Conservation (phyloP, 1,140 invertebrate species). For the Ooceraea biroi region DNA sequence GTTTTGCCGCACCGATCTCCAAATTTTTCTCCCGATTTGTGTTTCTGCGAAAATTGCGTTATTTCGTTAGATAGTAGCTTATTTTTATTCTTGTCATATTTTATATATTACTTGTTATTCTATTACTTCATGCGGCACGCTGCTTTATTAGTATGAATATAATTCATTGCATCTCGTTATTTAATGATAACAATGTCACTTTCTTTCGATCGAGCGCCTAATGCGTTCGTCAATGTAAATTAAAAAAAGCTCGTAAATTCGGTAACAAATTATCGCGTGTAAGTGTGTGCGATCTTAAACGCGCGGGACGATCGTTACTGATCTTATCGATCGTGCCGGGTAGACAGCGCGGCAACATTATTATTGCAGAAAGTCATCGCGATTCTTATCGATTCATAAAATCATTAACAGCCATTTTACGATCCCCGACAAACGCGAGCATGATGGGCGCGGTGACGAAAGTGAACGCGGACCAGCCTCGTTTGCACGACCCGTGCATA, state of each 20-base stretch:
- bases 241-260: conserved; percentile 25
- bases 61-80: not conserved
- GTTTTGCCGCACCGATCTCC: not conserved
- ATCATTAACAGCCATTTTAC: conserved; percentile 71
- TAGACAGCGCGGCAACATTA: conserved; percentile 66
- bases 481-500: not conserved
- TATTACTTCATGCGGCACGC: not conserved
- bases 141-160: not conserved
- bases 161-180: not conserved
- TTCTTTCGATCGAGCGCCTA: not conserved
- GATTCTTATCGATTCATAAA: conserved; percentile 74
- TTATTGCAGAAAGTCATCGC: conserved; percentile 66
- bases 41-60: not conserved
- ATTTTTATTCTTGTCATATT: not conserved
- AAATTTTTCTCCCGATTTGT: not conserved
- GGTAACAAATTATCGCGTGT: conserved; percentile 27
- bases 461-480: conserved; percentile 52
- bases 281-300: conserved; percentile 59
- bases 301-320: conserved; percentile 62
- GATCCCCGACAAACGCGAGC: conserved; percentile 50
- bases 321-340: conserved; percentile 67
- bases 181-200: not conserved
- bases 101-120: not conserved
- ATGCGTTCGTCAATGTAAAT: not conserved
- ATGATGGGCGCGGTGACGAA: conserved; percentile 54